These are phyloP conservation scores for Silurus aristotelis DNA, from an alignment of 2,797 vertebrate species.

Conservation along the genomic window DNA sequence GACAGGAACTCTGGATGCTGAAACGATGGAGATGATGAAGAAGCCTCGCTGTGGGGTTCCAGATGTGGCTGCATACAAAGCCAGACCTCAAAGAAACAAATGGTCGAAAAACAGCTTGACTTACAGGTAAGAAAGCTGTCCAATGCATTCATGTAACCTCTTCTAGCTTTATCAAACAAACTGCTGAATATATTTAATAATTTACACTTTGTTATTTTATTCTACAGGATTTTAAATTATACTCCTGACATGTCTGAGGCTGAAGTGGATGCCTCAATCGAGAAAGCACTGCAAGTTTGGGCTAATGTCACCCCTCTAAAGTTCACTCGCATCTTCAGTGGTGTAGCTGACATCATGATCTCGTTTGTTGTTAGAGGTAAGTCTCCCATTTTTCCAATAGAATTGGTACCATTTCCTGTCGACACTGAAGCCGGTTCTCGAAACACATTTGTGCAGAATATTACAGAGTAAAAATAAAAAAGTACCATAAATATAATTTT, in stretches of 20 bases:
- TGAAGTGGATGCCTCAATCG: constrained; percentile 82
- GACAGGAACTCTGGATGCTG: constrained; percentile 76
- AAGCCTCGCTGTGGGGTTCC: constrained; percentile 87
- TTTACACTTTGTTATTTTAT: background rate
- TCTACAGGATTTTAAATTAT: constrained; percentile 83
- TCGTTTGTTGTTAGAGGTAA: constrained; percentile 81
- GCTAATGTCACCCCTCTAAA: constrained; percentile 82
- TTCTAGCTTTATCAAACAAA: background rate
- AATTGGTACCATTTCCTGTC: background rate
- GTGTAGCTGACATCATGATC: constrained; percentile 88
- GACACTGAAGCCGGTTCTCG: background rate
- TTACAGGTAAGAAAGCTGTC: constrained; percentile 79
- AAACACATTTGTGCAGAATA: too few species aligned
- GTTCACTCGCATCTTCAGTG: constrained; percentile 79
- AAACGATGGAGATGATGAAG: constrained; percentile 84
- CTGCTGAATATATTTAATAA: background rate
- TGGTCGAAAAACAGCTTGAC: constrained; percentile 82
- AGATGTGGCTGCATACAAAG: constrained; percentile 74
- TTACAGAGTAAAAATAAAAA: background rate
- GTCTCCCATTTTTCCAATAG: background rate
- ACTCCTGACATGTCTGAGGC: constrained; percentile 83
- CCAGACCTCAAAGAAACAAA: constrained; percentile 65
- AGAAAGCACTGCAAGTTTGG: constrained; percentile 85
- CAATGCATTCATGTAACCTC: background rate
- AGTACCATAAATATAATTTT: too few species aligned